Evolutionary conservation across 37 sponge, comb jelly and placozoan genomes (phyloP).

Genomic region (Spongilla lacustris): DNA sequence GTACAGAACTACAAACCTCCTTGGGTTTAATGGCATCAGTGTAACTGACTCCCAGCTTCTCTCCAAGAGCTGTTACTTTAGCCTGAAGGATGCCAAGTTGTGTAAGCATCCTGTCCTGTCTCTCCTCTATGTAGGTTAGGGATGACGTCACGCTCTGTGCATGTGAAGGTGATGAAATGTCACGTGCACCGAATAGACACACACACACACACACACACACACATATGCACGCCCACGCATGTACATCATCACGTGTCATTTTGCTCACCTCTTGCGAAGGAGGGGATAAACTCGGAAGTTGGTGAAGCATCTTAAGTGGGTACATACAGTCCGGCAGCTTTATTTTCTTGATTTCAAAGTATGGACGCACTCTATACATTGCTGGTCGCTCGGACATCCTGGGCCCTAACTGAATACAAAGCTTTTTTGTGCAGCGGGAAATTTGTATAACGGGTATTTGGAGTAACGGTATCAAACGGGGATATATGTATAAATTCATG

Average conservation of each 20-base stretch:
- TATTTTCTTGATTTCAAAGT: conserved; percentile 78
- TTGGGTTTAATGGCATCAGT: conserved; percentile 23
- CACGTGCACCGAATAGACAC: background rate
- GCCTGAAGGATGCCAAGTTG: conserved; percentile 55
- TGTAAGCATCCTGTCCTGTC: conserved; percentile 54
- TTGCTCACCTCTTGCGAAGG: conserved; percentile 19
- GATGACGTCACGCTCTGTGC: conserved; percentile 25
- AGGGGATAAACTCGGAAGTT: conserved; percentile 27
- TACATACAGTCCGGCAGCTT: conserved; percentile 85
- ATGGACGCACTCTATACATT: conserved; percentile 74
- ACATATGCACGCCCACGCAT: background rate
- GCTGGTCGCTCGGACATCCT: conserved; percentile 20
- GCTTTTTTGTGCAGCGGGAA: no score
- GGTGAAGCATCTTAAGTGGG: conserved; percentile 48
- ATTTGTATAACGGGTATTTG: background rate
- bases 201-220: background rate
- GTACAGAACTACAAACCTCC: no score
- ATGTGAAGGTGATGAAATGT: no score
- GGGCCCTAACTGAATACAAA: background rate
- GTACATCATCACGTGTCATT: background rate
- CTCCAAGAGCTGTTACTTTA: conserved; percentile 27
- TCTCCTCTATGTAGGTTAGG: conserved; percentile 62
- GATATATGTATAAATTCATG: background rate
- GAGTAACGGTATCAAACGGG: background rate
- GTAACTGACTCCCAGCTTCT: conserved; percentile 48